phyloP scores from a whole-genome alignment of 2,797 vertebrate species.

The Coregonus sp. region DNA sequence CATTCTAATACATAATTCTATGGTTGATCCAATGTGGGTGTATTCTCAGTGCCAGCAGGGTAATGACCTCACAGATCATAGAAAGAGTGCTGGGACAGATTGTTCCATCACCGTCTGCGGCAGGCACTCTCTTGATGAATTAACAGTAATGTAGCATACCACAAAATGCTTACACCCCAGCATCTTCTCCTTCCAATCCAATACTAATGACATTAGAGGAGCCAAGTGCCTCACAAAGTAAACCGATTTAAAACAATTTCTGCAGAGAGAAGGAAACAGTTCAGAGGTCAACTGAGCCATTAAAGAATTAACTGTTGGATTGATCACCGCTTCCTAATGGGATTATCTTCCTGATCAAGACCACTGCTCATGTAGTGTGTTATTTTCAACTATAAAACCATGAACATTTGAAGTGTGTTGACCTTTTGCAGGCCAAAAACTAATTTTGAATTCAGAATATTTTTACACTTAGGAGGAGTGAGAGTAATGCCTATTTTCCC shows the following conservation, averaged over 20 bases:
- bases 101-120: background rate
- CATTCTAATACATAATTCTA: no score
- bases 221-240: background rate
- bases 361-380: no score
- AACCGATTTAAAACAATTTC: constrained; percentile 12
- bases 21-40: background rate
- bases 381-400: no score
- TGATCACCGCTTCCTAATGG: constrained; percentile 6
- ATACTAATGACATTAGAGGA: constrained; percentile 8
- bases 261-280: background rate
- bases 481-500: background rate
- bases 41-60: background rate
- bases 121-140: constrained; percentile 1
- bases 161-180: background rate
- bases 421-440: background rate
- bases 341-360: background rate
- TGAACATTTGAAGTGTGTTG: background rate
- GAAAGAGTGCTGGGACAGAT: background rate
- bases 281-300: constrained; percentile 13
- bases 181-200: background rate
- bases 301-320: constrained; percentile 2
- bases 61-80: background rate
- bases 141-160: background rate
- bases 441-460: background rate
- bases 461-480: background rate